phyloP scores from a whole-genome alignment of 2,888 invertebrate species.

The Scelioninae gen. 1 region DNA sequence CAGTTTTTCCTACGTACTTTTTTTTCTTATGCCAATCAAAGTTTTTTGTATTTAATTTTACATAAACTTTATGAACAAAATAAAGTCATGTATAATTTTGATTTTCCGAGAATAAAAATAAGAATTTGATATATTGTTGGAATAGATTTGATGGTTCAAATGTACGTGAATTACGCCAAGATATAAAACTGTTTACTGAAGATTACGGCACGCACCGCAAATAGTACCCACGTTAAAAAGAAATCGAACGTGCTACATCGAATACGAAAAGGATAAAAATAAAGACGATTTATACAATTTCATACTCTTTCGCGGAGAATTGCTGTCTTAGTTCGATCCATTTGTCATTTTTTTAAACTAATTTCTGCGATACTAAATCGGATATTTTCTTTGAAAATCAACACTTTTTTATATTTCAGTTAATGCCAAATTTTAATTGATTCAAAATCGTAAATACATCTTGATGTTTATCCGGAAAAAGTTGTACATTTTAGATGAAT shows the following conservation, averaged over 20 bases:
- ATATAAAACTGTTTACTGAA: conserved; percentile 41
- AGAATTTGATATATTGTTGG: neutral
- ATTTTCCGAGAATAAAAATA: conserved; percentile 18
- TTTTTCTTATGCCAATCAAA: too few relatives aligned
- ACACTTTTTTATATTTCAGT: too few relatives aligned
- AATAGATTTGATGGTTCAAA: conserved; percentile 24
- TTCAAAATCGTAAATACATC: conserved; percentile 20
- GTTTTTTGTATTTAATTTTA: too few relatives aligned
- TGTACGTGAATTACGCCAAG: conserved; percentile 22
- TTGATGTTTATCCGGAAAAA: conserved; percentile 34
- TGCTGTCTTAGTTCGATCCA: conserved; percentile 5
- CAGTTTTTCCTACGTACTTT: too few relatives aligned
- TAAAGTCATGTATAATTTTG: too few relatives aligned
- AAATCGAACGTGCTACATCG: conserved; percentile 37
- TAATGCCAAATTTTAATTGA: too few relatives aligned
- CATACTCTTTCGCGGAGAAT: neutral
- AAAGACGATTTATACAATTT: conserved; percentile 4
- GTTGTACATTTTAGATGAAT: conserved; percentile 55
- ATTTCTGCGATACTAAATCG: neutral
- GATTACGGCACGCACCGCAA: conserved; percentile 52
- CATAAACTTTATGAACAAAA: too few relatives aligned
- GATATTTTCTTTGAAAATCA: too few relatives aligned
- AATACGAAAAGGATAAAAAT: conserved; percentile 17
- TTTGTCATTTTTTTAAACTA: neutral
- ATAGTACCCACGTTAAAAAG: conserved; percentile 31